A percentile compares a stretch with the other conserved stretches of the same genome.
These are phyloP conservation scores for Cydia amplana DNA, from an alignment of 1,140 invertebrate species.

Conservation along the genomic window DNA sequence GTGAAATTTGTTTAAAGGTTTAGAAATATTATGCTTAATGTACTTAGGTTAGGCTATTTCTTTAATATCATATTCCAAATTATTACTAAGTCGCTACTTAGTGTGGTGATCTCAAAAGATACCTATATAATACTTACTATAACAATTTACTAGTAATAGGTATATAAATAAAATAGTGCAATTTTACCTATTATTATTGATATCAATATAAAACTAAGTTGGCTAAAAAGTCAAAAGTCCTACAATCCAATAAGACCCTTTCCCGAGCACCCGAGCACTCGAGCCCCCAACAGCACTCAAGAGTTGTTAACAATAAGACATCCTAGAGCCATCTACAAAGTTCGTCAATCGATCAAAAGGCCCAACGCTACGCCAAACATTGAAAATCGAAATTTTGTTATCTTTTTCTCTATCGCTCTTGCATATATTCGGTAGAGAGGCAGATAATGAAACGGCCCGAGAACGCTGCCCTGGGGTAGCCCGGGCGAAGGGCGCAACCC, in stretches of 20 bases:
- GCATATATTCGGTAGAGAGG: no score
- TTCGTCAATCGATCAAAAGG: background rate
- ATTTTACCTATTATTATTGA: background rate
- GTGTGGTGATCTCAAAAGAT: no score
- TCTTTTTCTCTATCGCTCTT: no score
- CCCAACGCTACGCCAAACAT: no score
- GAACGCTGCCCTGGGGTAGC: background rate
- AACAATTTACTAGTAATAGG: no score
- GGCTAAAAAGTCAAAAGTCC: background rate
- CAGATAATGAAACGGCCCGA: background rate
- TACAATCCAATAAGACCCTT: background rate
- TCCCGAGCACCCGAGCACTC: background rate
- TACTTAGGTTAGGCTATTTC: no score
- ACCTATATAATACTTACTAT: no score
- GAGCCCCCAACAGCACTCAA: background rate
- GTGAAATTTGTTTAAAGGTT: no score
- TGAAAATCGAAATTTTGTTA: no score
- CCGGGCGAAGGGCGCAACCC: background rate
- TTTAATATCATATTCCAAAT: no score
- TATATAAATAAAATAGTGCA: background rate
- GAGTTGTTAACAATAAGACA: slow-evolving; percentile 4
- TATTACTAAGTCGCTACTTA: no score
- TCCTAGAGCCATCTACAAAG: slow-evolving; percentile 1
- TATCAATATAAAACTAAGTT: background rate
- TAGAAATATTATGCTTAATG: no score